Base-by-base conservation (phyloP, 2,888 invertebrate genomes). In the Cryptus armator region DNA sequence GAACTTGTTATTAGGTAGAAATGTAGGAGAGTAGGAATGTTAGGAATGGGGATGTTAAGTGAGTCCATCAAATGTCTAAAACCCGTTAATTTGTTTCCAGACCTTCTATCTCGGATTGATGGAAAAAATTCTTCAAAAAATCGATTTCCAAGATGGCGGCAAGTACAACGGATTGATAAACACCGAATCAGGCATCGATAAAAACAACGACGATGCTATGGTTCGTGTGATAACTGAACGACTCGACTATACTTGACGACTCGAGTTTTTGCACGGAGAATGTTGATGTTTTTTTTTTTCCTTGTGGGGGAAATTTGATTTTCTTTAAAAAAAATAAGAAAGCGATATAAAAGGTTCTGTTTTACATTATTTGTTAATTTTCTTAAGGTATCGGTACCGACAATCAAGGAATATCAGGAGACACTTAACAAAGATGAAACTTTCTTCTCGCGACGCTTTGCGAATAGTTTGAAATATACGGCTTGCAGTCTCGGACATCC, bases 401-500 rank as follows among this genome's bases (percentile, higher is more conserved):
- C 81, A 9, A 37, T 37, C 14, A 68, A 75, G 75, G 70, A 74
- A 81, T 66, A 72, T 7, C 59, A 75, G 7, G 75, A 62, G 48
- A 68, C 62, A 24, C 24, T 75, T 5, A 51, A 81, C 68, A 62
- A 43, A 6, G 32, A 56, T 7, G 93, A 93, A 79, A 88, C 89
- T 16, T 89, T 91, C 64, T 76, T 91, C 19, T 89, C 89, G 12
- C 88, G 89, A 72, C 89, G 90, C 68, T 90, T 90, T 74, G 87
- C 87, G 14, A 90, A 37, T 37, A 90, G 53, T 89, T 92, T n/a
- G 81, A 93, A 7, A 87, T 86, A 12, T 93, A 93, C 91, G 37
- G 93, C 94, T 10, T 94, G 94, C 86, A 86, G 89, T 6, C 89
- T 94, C 66, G 93, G 92, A 9, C 88, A 94, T 53, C 86, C 89